phyloP scores from a whole-genome alignment of 1,140 invertebrate genomes.

The Gonioctena quinquepunctata region DNA sequence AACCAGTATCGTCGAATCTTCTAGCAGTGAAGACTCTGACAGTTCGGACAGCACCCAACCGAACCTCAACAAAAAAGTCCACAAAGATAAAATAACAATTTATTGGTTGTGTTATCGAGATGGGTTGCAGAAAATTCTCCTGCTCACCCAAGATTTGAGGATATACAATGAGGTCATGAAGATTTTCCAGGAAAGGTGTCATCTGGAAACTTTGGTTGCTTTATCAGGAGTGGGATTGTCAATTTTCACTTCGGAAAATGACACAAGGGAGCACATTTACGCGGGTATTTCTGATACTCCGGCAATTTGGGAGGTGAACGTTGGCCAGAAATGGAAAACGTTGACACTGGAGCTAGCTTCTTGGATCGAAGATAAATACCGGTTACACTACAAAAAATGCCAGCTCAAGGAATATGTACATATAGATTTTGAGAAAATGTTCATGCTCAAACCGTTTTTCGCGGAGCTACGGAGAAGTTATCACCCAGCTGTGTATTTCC shows the following conservation, averaged over 20 bases:
- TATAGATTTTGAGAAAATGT: constrained; percentile 83
- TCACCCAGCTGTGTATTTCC: constrained; percentile 76
- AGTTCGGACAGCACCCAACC: constrained; percentile 56
- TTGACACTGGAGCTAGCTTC: constrained; percentile 75
- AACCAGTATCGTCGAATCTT: constrained; percentile 49
- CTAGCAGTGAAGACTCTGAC: constrained; percentile 62
- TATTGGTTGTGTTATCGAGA: constrained; percentile 82
- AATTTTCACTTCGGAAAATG: constrained; percentile 57
- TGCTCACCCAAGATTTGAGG: constrained; percentile 81
- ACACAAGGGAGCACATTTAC: constrained; percentile 49
- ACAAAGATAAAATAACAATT: constrained; percentile 68
- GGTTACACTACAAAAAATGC: constrained; percentile 68
- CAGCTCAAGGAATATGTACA: constrained; percentile 77
- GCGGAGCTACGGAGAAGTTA: constrained; percentile 75
- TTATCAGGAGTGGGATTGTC: constrained; percentile 74
- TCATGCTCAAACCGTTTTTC: constrained; percentile 85
- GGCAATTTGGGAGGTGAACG: constrained; percentile 79
- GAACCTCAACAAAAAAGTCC: constrained; percentile 56
- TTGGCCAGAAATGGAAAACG: constrained; percentile 78
- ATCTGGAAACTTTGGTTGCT: constrained; percentile 72
- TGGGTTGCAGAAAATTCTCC: constrained; percentile 72
- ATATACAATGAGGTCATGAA: constrained; percentile 70
- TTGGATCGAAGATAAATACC: constrained; percentile 82
- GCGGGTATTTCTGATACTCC: constrained; percentile 69
- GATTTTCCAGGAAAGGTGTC: constrained; percentile 72